Evolutionary conservation across 1,140 invertebrate genomes (phyloP).

Genomic region (Sycophila sp.): DNA sequence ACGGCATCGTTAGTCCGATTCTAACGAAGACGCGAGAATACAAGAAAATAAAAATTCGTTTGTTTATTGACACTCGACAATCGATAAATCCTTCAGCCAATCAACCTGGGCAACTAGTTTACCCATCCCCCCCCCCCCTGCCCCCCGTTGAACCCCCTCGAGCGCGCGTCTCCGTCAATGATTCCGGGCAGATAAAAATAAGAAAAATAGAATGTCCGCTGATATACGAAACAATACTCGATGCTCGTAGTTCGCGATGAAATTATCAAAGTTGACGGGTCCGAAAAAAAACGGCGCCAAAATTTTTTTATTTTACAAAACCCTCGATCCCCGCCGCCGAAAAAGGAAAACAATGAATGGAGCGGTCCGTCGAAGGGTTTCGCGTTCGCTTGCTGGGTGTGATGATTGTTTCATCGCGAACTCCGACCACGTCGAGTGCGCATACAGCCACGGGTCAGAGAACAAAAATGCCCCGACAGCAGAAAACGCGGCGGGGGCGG

Average conservation of each 20-base stretch:
- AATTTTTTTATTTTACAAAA: background rate
- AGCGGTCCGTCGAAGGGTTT: background rate
- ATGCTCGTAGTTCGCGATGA: background rate
- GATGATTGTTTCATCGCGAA: conserved; percentile 36
- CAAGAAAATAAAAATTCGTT: background rate
- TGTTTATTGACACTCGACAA: background rate
- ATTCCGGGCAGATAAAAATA: too few relatives aligned
- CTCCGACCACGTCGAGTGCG: background rate
- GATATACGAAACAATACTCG: background rate
- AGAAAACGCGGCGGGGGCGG: conserved; percentile 32
- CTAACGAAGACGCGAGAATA: background rate
- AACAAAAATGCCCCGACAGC: conserved; percentile 43
- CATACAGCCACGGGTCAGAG: background rate
- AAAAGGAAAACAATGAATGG: conserved; percentile 21
- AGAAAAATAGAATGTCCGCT: too few relatives aligned
- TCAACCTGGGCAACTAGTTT: too few relatives aligned
- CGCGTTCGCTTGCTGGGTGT: background rate
- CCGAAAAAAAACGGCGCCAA: background rate
- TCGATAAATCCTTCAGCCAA: background rate
- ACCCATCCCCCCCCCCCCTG: too few relatives aligned
- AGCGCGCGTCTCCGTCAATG: too few relatives aligned
- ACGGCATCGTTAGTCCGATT: background rate
- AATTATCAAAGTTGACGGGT: background rate
- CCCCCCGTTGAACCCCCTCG: too few relatives aligned
- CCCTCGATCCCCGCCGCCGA: too few relatives aligned